These are phyloP conservation scores for Yponomeuta cagnagella DNA, from an alignment of 2,888 invertebrate genomes.

Conservation along the genomic window DNA sequence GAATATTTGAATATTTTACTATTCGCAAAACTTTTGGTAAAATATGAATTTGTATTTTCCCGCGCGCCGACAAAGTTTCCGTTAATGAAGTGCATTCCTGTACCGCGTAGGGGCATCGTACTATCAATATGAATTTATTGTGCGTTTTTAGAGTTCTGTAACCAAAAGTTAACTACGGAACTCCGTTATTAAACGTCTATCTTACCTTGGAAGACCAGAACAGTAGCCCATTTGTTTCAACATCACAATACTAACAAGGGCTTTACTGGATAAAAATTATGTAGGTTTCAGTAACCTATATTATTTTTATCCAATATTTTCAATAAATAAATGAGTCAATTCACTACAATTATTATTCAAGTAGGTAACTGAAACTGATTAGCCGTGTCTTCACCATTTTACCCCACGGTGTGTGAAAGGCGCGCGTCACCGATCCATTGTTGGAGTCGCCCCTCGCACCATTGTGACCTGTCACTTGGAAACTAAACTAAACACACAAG, in stretches of 20 bases:
- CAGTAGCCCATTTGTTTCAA: too few species aligned
- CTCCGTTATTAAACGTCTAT: too few species aligned
- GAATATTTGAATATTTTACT: conserved; percentile 70
- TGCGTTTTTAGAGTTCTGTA: too few species aligned
- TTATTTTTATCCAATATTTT: too few species aligned
- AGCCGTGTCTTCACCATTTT: background rate
- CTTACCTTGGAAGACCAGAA: too few species aligned
- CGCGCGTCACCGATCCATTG: background rate
- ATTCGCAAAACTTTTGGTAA: conserved; percentile 43
- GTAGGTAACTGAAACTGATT: background rate
- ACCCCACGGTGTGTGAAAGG: background rate
- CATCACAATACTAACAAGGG: too few species aligned
- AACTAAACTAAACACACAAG: background rate
- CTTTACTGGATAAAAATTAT: too few species aligned
- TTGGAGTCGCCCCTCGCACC: background rate
- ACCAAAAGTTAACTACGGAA: too few species aligned
- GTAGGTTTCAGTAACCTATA: too few species aligned
- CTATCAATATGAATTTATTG: background rate
- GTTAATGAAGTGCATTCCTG: conserved; percentile 18
- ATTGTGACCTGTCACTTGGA: background rate
- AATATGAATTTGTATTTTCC: conserved; percentile 49
- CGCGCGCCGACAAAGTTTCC: conserved; percentile 20
- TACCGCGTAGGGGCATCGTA: background rate
- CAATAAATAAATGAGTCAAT: too few species aligned
- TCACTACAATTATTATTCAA: background rate